These are phyloP conservation scores for Microcebus tavaratra DNA, from an alignment of 2,113 vertebrate genomes.

Conservation along the genomic window DNA sequence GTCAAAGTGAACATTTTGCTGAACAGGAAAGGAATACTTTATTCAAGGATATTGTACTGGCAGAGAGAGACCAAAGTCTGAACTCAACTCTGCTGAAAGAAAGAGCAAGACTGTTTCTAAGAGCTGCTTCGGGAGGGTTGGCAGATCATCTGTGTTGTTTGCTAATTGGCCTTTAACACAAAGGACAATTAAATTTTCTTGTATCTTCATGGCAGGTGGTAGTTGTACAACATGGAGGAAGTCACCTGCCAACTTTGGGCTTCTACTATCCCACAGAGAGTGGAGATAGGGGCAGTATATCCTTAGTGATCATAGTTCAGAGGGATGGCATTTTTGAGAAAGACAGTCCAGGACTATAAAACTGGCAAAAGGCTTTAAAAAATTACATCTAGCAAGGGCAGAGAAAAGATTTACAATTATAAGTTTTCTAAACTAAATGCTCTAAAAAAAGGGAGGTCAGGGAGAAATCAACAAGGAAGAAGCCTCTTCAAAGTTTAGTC, in stretches of 20 bases:
- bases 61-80: neutral
- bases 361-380: neutral
- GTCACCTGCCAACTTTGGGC: neutral
- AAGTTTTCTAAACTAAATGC: neutral
- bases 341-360: neutral
- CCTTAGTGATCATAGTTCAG: neutral
- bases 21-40: neutral
- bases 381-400: neutral
- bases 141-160: neutral
- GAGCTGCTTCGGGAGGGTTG: neutral
- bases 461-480: neutral
- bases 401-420: neutral
- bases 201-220: neutral
- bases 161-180: neutral
- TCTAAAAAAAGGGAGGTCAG: neutral
- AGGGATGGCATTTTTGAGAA: neutral
- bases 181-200: neutral
- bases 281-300: neutral
- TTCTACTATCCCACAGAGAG: neutral
- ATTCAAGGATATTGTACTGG: neutral
- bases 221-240: neutral
- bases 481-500: neutral
- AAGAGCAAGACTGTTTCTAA: neutral
- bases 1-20: neutral
- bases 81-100: neutral